Base-by-base conservation (phyloP, 2,888 invertebrate genomes). In the Himalopsyche anomala region DNA sequence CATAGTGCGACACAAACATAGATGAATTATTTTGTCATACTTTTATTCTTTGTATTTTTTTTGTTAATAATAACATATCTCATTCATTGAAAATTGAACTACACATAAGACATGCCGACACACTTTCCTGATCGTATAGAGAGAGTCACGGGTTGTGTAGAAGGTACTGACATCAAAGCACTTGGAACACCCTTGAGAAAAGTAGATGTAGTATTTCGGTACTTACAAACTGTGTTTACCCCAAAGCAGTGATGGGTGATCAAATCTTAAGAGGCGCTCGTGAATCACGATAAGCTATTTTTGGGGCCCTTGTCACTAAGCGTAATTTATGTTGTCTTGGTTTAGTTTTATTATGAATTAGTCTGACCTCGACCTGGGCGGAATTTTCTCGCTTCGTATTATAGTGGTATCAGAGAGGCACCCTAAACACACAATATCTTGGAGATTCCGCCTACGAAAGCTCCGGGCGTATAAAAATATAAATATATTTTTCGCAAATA, bases 261-360 rank as follows among this genome's bases (percentile, higher is more conserved):
- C 62, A 62, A 62, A 4, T 8, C 62, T 62, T 62, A 62, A 62
- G 62, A 62, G 62, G 62, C 19, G 62, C 62, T 62, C 62, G 62
- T 62, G 62, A 62, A 62, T 62, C 62, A 62, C 28, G 62, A 62
- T 62, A 62, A 62, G 62, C 62, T 62, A 62, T 62, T 62, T 62
- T 62, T 62, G 62, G 62, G 62, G 62, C 62, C n/a, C 62, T n/a
- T 62, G 62, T 62, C 62, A 62, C 62, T 62, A 19, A 19, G 62
- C n/a, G 62, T 62, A 62, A 62, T 62, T 62, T 62, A 62, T 62
- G 28, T n/a, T 62, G 62, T n/a, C 62, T 19, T 62, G 62, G 19
- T 19, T 62, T 19, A 62, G 28, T 62, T 62, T 62, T 62, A 28
- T 62, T 62, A n/a, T 19, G 62, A 62, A 62, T 62, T 62, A 62